Evolutionary conservation across 2,113 vertebrate species (phyloP).

Genomic region (Pachycephala philippinensis): DNA sequence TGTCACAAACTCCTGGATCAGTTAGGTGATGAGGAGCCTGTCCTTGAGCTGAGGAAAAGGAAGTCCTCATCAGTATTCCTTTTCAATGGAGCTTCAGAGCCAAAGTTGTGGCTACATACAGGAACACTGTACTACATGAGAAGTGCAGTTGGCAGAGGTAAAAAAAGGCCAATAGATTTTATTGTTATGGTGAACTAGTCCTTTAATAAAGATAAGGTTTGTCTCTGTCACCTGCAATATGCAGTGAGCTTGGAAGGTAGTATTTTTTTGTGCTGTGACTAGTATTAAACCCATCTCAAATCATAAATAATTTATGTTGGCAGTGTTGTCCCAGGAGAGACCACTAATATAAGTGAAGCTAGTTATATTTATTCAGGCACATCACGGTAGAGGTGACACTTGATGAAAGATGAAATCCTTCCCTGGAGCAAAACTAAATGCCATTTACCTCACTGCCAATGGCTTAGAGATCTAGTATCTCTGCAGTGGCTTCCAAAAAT

Average conservation of each 20-base stretch:
- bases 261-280: neutral
- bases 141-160: neutral
- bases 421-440: neutral
- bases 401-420: neutral
- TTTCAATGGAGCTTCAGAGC: neutral
- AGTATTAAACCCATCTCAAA: neutral
- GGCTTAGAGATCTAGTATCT: neutral
- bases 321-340: neutral
- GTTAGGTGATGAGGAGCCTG: neutral
- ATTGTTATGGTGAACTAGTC: neutral
- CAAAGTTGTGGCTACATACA: neutral
- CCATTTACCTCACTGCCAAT: neutral
- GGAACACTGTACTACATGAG: neutral
- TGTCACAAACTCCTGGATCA: neutral
- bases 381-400: neutral
- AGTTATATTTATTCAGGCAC: neutral
- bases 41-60: neutral
- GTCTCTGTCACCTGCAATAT: neutral
- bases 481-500: neutral
- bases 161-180: neutral
- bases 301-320: neutral
- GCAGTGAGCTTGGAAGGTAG: neutral
- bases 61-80: neutral
- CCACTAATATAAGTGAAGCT: neutral
- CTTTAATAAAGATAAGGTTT: neutral